phyloP scores from a whole-genome alignment of 2,888 invertebrate genomes.

The Nineta flava region DNA sequence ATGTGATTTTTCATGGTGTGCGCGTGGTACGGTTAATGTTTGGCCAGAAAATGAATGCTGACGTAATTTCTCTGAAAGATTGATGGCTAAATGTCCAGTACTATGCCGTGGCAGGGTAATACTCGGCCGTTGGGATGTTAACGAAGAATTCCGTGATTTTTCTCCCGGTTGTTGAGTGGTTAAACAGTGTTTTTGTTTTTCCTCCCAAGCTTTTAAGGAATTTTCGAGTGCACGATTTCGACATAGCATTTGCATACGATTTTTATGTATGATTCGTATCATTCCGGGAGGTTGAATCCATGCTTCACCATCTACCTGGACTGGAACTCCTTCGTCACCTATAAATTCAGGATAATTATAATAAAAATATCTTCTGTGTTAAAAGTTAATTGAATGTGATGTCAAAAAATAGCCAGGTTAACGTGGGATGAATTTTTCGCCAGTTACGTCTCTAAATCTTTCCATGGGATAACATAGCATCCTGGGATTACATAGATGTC shows the following conservation, averaged over 20 bases:
- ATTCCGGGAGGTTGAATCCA: conserved; percentile 97
- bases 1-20: conserved; percentile 8
- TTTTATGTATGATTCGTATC: conserved; percentile 91
- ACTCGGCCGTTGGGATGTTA: conserved; percentile 21
- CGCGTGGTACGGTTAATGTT: conserved; percentile 16
- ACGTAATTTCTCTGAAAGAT: conserved; percentile 24
- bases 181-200: conserved; percentile 52
- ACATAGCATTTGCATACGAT: conserved; percentile 91
- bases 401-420: too few species aligned
- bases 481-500: background rate
- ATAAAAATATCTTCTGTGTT: background rate
- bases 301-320: conserved; percentile 95
- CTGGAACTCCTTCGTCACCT: conserved; percentile 79
- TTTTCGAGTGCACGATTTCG: conserved; percentile 81
- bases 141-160: conserved; percentile 25
- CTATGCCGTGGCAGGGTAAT: conserved; percentile 23
- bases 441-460: too few species aligned
- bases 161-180: conserved; percentile 30
- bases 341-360: conserved; percentile 16
- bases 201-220: conserved; percentile 76
- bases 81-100: conserved; percentile 25
- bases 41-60: conserved; percentile 28
- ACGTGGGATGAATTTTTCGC: too few species aligned
- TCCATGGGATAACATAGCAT: background rate
- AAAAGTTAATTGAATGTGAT: too few species aligned